Evolutionary conservation across 2,113 vertebrate genomes (phyloP).

Genomic region (Anarrhichthys ocellatus): DNA sequence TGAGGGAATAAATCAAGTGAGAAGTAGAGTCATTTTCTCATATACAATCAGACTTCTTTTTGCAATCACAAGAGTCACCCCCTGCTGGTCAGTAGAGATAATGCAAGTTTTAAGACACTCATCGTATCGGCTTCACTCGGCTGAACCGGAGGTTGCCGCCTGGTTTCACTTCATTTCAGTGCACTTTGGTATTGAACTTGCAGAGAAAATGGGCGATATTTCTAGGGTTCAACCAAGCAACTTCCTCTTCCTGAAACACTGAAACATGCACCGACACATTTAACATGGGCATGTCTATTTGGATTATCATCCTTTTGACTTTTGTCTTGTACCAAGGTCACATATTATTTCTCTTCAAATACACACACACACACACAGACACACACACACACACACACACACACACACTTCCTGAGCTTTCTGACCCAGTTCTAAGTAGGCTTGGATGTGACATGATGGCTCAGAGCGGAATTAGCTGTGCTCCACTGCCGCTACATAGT

Average conservation of each 20-base stretch:
- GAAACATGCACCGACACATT: not conserved
- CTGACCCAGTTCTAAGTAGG: constrained; percentile 52
- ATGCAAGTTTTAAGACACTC: no score
- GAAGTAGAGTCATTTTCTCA: no score
- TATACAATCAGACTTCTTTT: no score
- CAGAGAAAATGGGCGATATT: no score
- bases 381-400: constrained; percentile 4
- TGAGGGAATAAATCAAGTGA: no score
- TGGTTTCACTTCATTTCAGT: not conserved
- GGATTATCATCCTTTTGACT: not conserved
- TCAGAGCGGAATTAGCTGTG: constrained; percentile 37
- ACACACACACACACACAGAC: constrained; percentile 5
- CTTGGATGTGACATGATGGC: constrained; percentile 47
- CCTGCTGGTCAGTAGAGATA: no score
- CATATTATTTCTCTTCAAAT: not conserved
- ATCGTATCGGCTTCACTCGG: no score
- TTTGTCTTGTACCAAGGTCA: constrained; percentile 22
- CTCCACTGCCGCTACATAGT: constrained; percentile 29
- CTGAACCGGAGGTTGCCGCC: no score
- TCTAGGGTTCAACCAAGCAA: no score
- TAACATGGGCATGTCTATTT: not conserved
- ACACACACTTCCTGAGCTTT: constrained; percentile 2
- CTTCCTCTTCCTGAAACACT: not conserved
- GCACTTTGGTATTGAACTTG: not conserved
- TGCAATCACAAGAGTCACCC: no score